These are phyloP conservation scores for Bovichtus diacanthus DNA, from an alignment of 2,797 vertebrate species.

Conservation along the genomic window DNA sequence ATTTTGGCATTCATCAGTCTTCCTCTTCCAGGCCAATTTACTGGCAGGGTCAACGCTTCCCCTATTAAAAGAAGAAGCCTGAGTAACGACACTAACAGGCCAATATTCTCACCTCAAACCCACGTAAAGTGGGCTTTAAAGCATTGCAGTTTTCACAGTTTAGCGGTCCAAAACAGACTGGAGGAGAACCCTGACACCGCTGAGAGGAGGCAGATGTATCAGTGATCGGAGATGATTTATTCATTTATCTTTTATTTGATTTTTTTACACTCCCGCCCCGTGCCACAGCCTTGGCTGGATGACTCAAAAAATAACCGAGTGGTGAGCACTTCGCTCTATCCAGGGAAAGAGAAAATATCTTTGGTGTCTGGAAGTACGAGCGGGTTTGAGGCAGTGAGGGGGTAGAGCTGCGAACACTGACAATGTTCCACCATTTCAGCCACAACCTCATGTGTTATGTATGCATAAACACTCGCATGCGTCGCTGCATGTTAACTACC, in stretches of 20 bases:
- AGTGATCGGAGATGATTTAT: conserved; percentile 66
- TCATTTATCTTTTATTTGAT: no score
- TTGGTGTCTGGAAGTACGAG: conserved; percentile 50
- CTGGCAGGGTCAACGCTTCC: conserved; percentile 56
- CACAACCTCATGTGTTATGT: conserved; percentile 20
- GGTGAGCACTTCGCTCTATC: conserved; percentile 46
- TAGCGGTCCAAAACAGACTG: conserved; percentile 6
- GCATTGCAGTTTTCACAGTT: background rate
- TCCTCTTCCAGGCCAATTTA: conserved; percentile 53
- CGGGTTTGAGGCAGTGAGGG: conserved; percentile 44
- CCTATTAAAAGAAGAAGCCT: conserved; percentile 66
- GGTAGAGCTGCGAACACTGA: conserved; percentile 35
- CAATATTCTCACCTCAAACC: background rate
- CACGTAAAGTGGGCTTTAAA: background rate
- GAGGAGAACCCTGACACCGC: conserved; percentile 40
- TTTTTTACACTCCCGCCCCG: conserved; percentile 69
- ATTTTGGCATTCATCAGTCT: conserved; percentile 19
- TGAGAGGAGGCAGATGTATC: conserved; percentile 63
- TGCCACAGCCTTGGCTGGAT: conserved; percentile 66
- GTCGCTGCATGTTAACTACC: conserved; percentile 28
- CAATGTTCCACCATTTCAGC: conserved; percentile 32
- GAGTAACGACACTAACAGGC: background rate
- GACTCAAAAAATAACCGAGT: conserved; percentile 72
- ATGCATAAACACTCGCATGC: conserved; percentile 16
- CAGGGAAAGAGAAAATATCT: conserved; percentile 60